Evolutionary conservation across 2,888 invertebrate genomes (phyloP).

Genomic region (Tachystola acroxantha): DNA sequence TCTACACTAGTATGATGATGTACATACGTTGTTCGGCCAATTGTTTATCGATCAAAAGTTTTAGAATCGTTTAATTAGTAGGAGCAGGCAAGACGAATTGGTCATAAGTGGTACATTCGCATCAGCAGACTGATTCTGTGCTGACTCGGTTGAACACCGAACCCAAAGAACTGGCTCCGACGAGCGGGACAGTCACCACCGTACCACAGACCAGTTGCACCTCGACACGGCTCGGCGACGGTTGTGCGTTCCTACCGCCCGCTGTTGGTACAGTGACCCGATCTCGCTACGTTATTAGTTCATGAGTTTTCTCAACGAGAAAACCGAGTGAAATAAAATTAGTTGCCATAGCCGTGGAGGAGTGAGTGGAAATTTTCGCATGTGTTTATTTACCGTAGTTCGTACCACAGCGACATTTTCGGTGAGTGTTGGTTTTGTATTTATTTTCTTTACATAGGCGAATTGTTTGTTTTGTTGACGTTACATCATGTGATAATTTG

Average conservation of each 20-base stretch:
- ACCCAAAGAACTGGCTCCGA: not conserved
- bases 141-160: not conserved
- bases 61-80: too few species aligned
- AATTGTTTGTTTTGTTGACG: conserved; percentile 48
- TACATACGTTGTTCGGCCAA: too few species aligned
- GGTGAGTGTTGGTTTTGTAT: conserved; percentile 45
- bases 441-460: conserved; percentile 21
- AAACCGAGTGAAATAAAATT: conserved; percentile 63
- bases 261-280: not conserved
- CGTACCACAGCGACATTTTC: conserved; percentile 21
- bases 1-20: too few species aligned
- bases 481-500: conserved; percentile 23
- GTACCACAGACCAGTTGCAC: conserved; percentile 30
- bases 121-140: too few species aligned
- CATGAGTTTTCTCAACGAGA: conserved; percentile 62
- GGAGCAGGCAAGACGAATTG: conserved; percentile 44
- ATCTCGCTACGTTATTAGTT: conserved; percentile 33
- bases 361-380: conserved; percentile 42
- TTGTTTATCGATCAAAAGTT: too few species aligned
- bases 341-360: conserved; percentile 28
- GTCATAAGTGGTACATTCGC: too few species aligned
- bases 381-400: conserved; percentile 23
- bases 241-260: conserved; percentile 17
- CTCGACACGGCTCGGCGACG: conserved; percentile 20
- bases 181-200: not conserved